Base-by-base conservation (phyloP, 1,140 invertebrate genomes). In the Drosophila novamexicana region DNA sequence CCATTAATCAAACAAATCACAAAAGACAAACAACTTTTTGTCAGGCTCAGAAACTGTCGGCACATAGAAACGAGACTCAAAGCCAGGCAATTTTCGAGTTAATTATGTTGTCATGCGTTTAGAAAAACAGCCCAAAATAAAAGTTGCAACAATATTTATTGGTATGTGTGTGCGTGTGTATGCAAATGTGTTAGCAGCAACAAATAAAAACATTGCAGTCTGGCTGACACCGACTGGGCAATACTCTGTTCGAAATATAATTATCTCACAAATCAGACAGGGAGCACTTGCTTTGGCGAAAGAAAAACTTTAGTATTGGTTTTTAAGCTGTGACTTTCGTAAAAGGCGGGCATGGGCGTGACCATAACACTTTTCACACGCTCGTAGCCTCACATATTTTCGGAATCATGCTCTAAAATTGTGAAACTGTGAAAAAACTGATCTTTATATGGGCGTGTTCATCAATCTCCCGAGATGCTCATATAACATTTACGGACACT, bases 91-190 rank as follows among this genome's bases (percentile, higher is more conserved):
- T 62, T 75, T 75, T 85, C 81, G 49, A 72, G 62, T 69, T 86
- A 86, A 86, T 86, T 86, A 82, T 88, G 75, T 82, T 86, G 82
- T 86, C 79, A 85, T 76, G 69, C 57, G 40, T 76, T 82, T 76
- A 79, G 63, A 53, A 67, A 62, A 10, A 14, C 36, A 52, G 53
- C 53, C 58, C 42, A 59, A 72, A 78, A 75, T 66, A 50, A 74
- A 52, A 78, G 66, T 50, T 75, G 63, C 59, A 70, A 65, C 75
- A 53, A 56, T 63, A 54, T 54, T 37, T 37, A 54, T 18, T 49
- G 45, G n/a, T 10, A 8, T 52, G 4, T 10, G 7, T 10, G 37
- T 39, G n/a, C 7, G 39, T 7, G 12, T 40, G 12, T 54, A 62
- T 79, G 44, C 68, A 59, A 47, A 72, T 65, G 16, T 47, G 42